These are phyloP conservation scores for Hemichromis elongatus DNA, from an alignment of 2,113 vertebrate species.

Conservation along the genomic window DNA sequence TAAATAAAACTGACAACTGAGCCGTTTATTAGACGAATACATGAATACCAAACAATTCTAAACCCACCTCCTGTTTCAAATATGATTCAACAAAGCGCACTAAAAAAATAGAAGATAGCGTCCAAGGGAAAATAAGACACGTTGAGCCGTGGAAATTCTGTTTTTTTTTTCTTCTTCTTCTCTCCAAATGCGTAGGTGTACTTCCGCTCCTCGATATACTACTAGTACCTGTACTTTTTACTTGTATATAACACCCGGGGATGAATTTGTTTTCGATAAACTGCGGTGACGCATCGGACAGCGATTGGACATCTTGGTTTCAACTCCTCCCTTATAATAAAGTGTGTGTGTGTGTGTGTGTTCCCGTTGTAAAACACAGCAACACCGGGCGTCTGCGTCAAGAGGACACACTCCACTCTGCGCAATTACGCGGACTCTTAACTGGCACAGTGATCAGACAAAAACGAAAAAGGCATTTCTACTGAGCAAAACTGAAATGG, in stretches of 20 bases:
- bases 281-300: conserved; percentile 86
- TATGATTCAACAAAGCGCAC: neutral
- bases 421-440: conserved; percentile 57
- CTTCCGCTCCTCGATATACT: conserved; percentile 66
- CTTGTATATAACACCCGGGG: conserved; percentile 77
- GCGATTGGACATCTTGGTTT: conserved; percentile 88
- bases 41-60: neutral
- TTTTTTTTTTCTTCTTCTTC: neutral
- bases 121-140: neutral
- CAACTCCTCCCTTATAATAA: conserved; percentile 95
- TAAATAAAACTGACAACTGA: neutral
- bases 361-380: conserved; percentile 89
- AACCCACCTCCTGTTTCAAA: conserved; percentile 38
- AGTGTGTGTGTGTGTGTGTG: conserved; percentile 73
- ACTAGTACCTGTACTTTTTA: conserved; percentile 75
- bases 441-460: conserved; percentile 71
- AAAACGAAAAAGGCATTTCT: conserved; percentile 56
- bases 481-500: conserved; percentile 72
- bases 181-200: conserved; percentile 66
- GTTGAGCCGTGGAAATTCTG: neutral
- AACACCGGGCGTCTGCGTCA: conserved; percentile 77
- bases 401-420: conserved; percentile 74
- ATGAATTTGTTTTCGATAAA: conserved; percentile 88
- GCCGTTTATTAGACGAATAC: neutral
- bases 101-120: conserved; percentile 9